Evolutionary conservation across 2,797 vertebrate species (phyloP), one percentile per base, ranked within the genome.

Genomic region (Tenualosa ilisha): DNA sequence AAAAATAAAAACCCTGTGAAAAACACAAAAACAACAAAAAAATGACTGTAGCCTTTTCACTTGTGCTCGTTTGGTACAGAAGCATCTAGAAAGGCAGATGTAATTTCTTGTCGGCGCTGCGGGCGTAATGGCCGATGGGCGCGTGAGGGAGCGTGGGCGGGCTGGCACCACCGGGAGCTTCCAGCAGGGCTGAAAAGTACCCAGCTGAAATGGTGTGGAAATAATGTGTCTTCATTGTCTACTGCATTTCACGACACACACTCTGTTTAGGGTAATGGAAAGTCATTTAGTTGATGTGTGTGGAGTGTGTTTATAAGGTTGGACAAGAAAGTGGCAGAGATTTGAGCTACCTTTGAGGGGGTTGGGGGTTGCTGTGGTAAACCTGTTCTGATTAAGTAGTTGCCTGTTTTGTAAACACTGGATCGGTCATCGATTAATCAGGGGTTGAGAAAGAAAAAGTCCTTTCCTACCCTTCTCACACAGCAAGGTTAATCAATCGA

Each of bases 401-500:
- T 84, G 13, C 85, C 54, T 65, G 91, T 89, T 85, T 87, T 20
- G 91, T 92, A 89, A 91, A 85, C 53, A 87, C 87, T 63, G 88
- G 86, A 26, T 17, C 31, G 85, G 85, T 81, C 13, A 59, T 89
- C 89, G 92, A 92, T 93, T 94, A 93, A 94, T 94, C 91, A 91
- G 90, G 85, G 85, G 87, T n/a, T 81, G 53, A 90, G 91, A 89
- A 88, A 81, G 86, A 87, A 81, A 87, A 81, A 85, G 82, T 89
- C 89, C 87, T 86, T 90, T 89, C 90, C 87, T 88, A 88, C 83
- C 83, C 87, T 15, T 4, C 88, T 72, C 90, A 86, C 87, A 88
- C 89, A 91, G 92, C 90, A 89, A 89, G 91, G 90, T 91, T 92
- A 92, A 93, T 93, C 90, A 90, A 88, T 91, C 86, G 86, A 93